These are phyloP conservation scores for Cydia fagiglandana DNA, from an alignment of 1,140 invertebrate species.

Conservation along the genomic window DNA sequence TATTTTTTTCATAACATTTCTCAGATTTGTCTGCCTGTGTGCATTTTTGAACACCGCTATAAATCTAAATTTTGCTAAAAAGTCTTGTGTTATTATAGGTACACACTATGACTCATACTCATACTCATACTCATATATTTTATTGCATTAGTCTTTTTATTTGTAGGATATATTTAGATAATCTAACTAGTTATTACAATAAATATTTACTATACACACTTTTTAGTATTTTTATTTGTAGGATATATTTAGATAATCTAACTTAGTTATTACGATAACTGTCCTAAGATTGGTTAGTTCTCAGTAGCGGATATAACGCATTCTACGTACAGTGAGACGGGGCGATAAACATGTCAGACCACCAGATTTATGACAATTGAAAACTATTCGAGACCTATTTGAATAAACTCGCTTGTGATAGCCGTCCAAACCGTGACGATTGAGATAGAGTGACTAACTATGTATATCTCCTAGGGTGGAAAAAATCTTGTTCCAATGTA, in stretches of 20 bases:
- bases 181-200: not conserved
- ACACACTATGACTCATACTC: no score
- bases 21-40: no score
- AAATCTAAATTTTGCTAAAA: not conserved
- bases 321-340: conserved; percentile 32
- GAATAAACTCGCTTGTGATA: conserved; percentile 62
- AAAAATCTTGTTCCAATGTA: conserved; percentile 35
- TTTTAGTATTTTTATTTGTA: no score
- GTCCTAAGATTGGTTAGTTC: conserved; percentile 10
- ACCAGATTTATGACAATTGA: conserved; percentile 60
- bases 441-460: conserved; percentile 43
- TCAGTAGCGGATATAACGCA: conserved; percentile 40
- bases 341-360: conserved; percentile 58
- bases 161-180: no score
- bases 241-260: not conserved
- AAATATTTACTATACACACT: no score
- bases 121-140: no score
- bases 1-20: no score
- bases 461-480: conserved; percentile 32
- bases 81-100: not conserved
- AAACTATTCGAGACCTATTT: conserved; percentile 56
- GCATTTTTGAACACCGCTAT: not conserved
- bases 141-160: no score
- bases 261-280: not conserved
- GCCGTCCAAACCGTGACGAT: conserved; percentile 44